These are phyloP conservation scores for Acleris emargana DNA, from an alignment of 2,888 invertebrate species.

Conservation along the genomic window DNA sequence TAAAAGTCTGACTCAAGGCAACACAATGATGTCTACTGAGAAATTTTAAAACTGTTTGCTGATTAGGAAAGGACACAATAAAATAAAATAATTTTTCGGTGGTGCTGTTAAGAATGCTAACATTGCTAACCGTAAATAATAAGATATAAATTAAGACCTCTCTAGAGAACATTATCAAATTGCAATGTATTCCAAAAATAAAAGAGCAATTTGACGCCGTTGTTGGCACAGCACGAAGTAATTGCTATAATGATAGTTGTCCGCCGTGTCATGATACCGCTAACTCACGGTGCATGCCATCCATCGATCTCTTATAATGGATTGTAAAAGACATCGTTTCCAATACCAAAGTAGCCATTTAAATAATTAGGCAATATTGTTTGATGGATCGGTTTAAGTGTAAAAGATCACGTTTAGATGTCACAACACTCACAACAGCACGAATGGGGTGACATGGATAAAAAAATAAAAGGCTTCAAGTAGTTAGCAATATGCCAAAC, in stretches of 20 bases:
- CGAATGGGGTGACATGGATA: slow-evolving; percentile 6
- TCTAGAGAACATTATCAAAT: slow-evolving; percentile 46
- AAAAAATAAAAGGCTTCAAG: slow-evolving; percentile 7
- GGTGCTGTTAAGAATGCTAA: too few species aligned
- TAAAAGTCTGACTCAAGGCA: too few species aligned
- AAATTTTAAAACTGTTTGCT: too few species aligned
- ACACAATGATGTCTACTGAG: too few species aligned
- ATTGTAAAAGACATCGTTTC: slow-evolving; percentile 26
- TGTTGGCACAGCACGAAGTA: slow-evolving; percentile 44
- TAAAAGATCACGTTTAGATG: slow-evolving; percentile 17
- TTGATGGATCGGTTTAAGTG: slow-evolving; percentile 31
- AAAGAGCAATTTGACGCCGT: slow-evolving; percentile 45
- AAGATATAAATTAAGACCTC: slow-evolving; percentile 21
- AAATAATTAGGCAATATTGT: slow-evolving; percentile 28
- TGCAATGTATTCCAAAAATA: slow-evolving; percentile 53
- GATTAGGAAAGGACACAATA: too few species aligned
- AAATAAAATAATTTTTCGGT: too few species aligned
- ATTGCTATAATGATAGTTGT: slow-evolving; percentile 57
- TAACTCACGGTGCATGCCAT: slow-evolving; percentile 24
- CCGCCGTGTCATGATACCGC: neutral
- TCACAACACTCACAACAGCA: neutral
- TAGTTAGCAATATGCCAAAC: too few species aligned
- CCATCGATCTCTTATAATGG: slow-evolving; percentile 29
- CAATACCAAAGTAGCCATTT: slow-evolving; percentile 20
- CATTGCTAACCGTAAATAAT: neutral